Conservation (phyloP, 1,140 invertebrate species). For the Bombyx mandarina region DNA sequence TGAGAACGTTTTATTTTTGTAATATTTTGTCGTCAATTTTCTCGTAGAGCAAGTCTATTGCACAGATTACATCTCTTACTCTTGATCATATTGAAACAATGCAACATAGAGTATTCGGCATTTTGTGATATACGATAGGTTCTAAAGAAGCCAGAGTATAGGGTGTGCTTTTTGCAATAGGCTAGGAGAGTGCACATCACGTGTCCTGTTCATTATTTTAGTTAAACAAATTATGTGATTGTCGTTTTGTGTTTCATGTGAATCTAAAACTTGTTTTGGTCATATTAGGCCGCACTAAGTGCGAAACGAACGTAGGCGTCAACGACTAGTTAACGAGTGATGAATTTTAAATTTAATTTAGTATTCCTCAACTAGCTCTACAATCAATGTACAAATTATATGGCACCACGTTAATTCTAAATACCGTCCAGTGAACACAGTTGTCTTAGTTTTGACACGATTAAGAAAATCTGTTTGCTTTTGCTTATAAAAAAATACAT, state of each 20-base stretch:
- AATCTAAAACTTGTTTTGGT: conserved; percentile 38
- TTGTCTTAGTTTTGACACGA: conserved; percentile 5
- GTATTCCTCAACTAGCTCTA: conserved; percentile 16
- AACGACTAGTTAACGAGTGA: conserved; percentile 35
- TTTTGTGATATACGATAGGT: no score
- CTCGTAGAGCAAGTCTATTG: conserved; percentile 4
- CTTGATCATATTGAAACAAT: neutral
- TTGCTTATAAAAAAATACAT: no score
- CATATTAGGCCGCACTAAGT: conserved; percentile 54
- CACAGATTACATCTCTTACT: neutral
- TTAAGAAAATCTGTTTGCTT: no score
- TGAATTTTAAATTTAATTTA: conserved; percentile 15
- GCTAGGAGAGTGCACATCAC: no score
- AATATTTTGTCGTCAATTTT: conserved; percentile 20
- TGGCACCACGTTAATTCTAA: conserved; percentile 48
- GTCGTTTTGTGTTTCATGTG: conserved; percentile 40
- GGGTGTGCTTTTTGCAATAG: no score
- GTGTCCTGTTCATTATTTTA: neutral
- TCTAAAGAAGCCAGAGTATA: no score
- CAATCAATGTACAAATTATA: no score
- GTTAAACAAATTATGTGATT: conserved; percentile 33
- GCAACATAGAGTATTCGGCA: neutral
- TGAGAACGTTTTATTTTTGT: conserved; percentile 52
- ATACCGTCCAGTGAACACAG: conserved; percentile 62
- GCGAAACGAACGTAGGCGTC: conserved; percentile 39